phyloP scores from a whole-genome alignment of 2,888 invertebrate species.

The Eristalis intricaria region DNA sequence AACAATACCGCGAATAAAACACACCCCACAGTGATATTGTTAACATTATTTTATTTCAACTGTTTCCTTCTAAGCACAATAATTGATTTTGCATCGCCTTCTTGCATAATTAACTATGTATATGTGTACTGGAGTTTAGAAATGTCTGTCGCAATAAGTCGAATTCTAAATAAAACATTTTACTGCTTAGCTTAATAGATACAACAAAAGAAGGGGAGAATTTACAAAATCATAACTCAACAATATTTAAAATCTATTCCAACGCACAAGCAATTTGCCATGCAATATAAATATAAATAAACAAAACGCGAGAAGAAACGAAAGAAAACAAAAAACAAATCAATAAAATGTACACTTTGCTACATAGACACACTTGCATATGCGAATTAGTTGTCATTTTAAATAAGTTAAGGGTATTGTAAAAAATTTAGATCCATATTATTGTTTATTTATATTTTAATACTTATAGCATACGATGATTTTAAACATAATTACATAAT shows the following conservation, averaged over 20 bases:
- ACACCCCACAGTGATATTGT: conserved; percentile 10
- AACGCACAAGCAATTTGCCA: conserved; percentile 15
- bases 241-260: conserved; percentile 37
- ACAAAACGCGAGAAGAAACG: neutral
- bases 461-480: conserved; percentile 34
- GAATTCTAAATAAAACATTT: conserved; percentile 22
- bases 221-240: conserved; percentile 55
- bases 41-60: conserved; percentile 60
- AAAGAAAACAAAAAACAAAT: conserved; percentile 24
- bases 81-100: conserved; percentile 24
- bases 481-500: conserved; percentile 44
- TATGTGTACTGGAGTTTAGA: conserved; percentile 24
- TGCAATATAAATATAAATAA: conserved; percentile 43
- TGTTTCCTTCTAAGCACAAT: conserved; percentile 56
- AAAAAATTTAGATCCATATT: conserved; percentile 36
- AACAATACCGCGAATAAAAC: neutral
- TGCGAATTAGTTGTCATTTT: conserved; percentile 21
- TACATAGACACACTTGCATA: conserved; percentile 11
- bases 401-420: conserved; percentile 62
- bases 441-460: conserved; percentile 12
- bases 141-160: conserved; percentile 41
- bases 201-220: conserved; percentile 12
- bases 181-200: conserved; percentile 13
- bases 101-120: conserved; percentile 59
- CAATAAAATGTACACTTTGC: conserved; percentile 46